phyloP scores from a whole-genome alignment of 2,797 vertebrate species.

The Phyllotis vaccarum region DNA sequence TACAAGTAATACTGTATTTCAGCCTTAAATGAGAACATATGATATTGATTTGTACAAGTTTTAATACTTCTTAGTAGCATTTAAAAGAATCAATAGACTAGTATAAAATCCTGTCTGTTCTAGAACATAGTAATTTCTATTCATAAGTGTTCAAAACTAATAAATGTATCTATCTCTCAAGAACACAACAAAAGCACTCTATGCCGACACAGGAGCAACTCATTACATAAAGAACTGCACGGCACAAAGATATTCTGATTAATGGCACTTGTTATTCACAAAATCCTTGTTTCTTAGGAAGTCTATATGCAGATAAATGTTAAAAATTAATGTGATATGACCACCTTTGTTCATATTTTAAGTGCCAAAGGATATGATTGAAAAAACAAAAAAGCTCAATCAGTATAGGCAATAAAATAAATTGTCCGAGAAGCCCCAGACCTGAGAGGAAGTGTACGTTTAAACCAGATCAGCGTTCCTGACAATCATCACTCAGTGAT shows the following conservation, averaged over 20 bases:
- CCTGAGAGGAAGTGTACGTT: conserved; percentile 17
- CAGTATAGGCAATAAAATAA: conserved; percentile 50
- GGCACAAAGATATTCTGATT: background rate
- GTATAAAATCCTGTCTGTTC: conserved; percentile 16
- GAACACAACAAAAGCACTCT: conserved; percentile 15
- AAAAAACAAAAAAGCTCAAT: background rate
- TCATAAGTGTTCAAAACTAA: conserved; percentile 35
- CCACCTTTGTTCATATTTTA: conserved; percentile 62
- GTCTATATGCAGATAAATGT: conserved; percentile 25
- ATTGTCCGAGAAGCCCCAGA: conserved; percentile 40
- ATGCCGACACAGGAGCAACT: background rate
- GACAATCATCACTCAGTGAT: conserved; percentile 28
- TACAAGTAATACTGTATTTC: conserved; percentile 57
- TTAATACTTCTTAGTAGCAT: conserved; percentile 48
- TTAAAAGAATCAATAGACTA: conserved; percentile 68
- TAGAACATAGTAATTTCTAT: background rate
- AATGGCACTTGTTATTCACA: conserved; percentile 39
- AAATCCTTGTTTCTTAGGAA: conserved; percentile 57
- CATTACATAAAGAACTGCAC: background rate
- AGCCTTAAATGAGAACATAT: conserved; percentile 60
- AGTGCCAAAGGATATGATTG: background rate
- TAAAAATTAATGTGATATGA: conserved; percentile 31
- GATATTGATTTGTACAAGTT: conserved; percentile 62
- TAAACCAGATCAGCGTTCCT: conserved; percentile 36
- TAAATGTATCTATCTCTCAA: conserved; percentile 2